Conservation (phyloP, 2,797 vertebrate genomes). For the Galagoides demidoff region DNA sequence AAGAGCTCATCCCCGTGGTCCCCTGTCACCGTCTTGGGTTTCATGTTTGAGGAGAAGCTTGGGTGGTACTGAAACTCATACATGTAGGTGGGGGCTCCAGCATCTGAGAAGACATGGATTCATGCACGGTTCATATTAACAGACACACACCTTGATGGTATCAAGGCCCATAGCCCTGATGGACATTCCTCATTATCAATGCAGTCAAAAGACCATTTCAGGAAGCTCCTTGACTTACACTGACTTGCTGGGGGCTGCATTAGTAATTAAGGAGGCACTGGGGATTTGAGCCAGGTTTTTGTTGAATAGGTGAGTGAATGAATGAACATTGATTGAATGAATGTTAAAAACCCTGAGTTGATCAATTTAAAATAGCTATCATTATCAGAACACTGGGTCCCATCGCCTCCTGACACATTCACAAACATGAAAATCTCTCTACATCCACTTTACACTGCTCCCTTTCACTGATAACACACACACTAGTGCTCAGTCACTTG, state of each 20-base stretch:
- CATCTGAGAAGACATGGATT: constrained; percentile 53
- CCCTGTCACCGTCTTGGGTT: constrained; percentile 2
- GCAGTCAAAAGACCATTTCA: accelerated
- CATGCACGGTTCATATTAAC: background rate
- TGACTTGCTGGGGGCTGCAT: no score
- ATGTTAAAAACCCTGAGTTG: background rate
- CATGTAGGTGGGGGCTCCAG: constrained; percentile 62
- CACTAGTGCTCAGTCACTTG: background rate
- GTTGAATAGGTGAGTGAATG: no score
- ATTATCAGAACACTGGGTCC: background rate
- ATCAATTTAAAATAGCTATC: background rate
- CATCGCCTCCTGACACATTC: background rate
- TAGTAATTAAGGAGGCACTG: background rate
- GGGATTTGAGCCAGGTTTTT: background rate
- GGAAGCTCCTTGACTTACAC: background rate
- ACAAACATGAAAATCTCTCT: accelerated
- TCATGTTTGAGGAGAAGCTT: constrained; percentile 35
- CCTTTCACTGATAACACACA: no score
- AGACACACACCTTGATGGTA: accelerated
- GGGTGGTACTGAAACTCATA: constrained; percentile 70
- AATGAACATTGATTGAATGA: background rate
- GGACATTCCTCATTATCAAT: accelerated
- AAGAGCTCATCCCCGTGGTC: constrained; percentile 74
- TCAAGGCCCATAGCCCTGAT: background rate
- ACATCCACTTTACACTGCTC: accelerated